phyloP scores from a whole-genome alignment of 1,140 invertebrate species.

The Pararge aegeria region DNA sequence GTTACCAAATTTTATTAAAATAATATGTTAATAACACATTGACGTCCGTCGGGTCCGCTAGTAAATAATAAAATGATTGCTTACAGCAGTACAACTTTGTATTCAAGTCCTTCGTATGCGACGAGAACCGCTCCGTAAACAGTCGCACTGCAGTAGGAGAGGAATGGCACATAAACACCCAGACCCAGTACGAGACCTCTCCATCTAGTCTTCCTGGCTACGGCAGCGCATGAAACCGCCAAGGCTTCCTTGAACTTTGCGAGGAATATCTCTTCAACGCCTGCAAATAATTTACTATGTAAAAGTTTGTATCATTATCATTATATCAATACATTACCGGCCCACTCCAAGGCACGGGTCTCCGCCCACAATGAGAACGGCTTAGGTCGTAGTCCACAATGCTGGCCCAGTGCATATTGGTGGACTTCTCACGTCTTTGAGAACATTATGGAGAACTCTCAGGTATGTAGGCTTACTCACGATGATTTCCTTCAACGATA shows the following conservation, averaged over 20 bases:
- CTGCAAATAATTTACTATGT: conserved; percentile 30
- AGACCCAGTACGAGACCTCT: conserved; percentile 85
- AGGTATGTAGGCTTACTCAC: no score
- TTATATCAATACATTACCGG: no score
- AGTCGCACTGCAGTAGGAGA: conserved; percentile 87
- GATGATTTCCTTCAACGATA: no score
- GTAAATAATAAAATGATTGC: conserved; percentile 31
- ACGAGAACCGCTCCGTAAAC: conserved; percentile 88
- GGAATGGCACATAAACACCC: conserved; percentile 85
- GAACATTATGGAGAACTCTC: no score
- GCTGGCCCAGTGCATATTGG: no score
- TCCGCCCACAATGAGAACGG: no score
- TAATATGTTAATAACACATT: no score
- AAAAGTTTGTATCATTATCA: conserved; percentile 2
- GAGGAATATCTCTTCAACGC: conserved; percentile 80
- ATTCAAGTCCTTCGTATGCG: conserved; percentile 81
- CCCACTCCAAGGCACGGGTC: no score
- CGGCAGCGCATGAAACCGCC: conserved; percentile 74
- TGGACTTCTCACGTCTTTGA: no score
- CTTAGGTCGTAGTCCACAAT: no score
- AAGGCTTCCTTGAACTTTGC: conserved; percentile 81
- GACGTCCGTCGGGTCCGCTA: no score
- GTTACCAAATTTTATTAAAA: no score
- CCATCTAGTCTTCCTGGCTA: conserved; percentile 82
- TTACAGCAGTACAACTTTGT: conserved; percentile 88